Base-by-base conservation (phyloP, 2,797 vertebrate species). In the Gallirallus australis region DNA sequence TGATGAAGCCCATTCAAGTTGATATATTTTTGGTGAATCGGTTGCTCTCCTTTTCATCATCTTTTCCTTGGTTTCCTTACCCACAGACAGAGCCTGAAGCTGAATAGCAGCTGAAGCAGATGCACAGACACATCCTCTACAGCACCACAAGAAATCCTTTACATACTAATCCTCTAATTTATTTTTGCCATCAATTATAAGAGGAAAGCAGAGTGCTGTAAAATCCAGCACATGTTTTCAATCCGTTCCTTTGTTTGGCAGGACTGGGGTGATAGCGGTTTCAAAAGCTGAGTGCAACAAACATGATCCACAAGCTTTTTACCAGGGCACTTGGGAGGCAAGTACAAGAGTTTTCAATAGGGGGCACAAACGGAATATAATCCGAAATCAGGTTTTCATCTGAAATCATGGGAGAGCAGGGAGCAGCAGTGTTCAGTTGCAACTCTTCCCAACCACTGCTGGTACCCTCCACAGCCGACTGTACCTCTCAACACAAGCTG, bases 321-420 rank as follows among this genome's bases (percentile, higher is more conserved):
- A 48, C 28, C 45, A 52, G 78, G 57, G n/a, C 52, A 50, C 66
- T 94, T 31, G 7, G 10, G 63, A 96, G 60, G 64, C 71, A 86
- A 93, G 70, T 19, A 50, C 56, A 64, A 53, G 31, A 48, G 68
- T 86, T 82, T 82, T 94, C 94, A 90, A 68, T 7, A 91, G 90
- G 91, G 78, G 90, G 78, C 88, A 97, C 75, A 94, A 95, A 95
- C 25, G 78, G 77, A 94, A 93, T 89, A 72, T 59, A 82, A 89
- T 69, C 50, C 61, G 90, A 95, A 94, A 88, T 54, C 71, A 95
- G 68, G 37, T 86, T 54, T 82, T 69, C 81, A 42, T 7, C 64
- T 56, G 80, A 97, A 95, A 94, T 35, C 21, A 60, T 0, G 3
- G 63, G 72, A 94, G 45, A 56, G 50, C 0, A 0, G 7, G 45